Evolutionary conservation across 2,888 invertebrate genomes (phyloP).

Genomic region (Frankliniella intonsa): DNA sequence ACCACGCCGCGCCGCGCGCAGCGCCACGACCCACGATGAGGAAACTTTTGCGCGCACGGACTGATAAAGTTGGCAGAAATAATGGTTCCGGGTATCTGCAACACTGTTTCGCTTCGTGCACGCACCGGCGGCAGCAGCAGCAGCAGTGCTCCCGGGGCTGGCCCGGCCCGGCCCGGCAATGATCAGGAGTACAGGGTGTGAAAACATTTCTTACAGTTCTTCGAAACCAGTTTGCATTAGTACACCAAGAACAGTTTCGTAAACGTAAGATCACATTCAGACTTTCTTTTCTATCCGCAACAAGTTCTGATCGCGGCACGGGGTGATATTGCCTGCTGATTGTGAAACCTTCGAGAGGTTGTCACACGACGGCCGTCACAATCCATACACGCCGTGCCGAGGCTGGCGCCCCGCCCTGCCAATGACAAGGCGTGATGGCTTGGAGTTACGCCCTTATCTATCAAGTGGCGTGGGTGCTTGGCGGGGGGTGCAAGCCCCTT

Average conservation of each 20-base stretch:
- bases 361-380: no score
- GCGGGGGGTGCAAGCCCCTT: not conserved
- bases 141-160: not conserved
- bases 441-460: not conserved
- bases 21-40: not conserved
- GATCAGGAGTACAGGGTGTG: no score
- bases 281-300: no score
- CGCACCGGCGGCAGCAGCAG: not conserved
- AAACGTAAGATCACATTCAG: no score
- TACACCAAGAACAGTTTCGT: no score
- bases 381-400: not conserved
- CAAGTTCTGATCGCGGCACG: no score
- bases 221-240: no score
- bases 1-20: not conserved
- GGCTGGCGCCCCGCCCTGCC: not conserved
- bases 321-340: no score
- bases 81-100: conserved; percentile 19
- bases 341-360: no score
- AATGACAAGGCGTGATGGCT: not conserved
- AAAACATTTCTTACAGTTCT: no score
- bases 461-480: not conserved
- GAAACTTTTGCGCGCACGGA: conserved; percentile 4
- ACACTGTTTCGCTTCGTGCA: not conserved
- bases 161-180: not conserved
- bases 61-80: conserved; percentile 26